Percentiles rank a stretch among this genome's conserved stretches.
These are phyloP conservation scores for Tragelaphus scriptus DNA, from an alignment of 2,113 vertebrate genomes.

Conservation along the genomic window DNA sequence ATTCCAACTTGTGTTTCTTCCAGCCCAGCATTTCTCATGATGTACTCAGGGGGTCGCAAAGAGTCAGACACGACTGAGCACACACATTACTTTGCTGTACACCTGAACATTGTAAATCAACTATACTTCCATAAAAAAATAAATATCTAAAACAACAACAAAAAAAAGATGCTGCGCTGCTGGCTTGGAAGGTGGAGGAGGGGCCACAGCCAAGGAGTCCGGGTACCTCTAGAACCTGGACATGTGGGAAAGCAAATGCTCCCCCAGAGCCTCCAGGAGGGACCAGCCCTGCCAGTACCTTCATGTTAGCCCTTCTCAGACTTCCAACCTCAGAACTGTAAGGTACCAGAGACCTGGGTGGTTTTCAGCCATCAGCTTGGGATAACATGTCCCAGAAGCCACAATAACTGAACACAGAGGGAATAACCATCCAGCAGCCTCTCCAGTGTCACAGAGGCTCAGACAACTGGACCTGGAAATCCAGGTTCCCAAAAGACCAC, in stretches of 20 bases:
- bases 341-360: neutral
- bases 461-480: neutral
- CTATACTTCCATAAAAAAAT: neutral
- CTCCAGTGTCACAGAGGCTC: neutral
- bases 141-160: neutral
- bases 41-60: neutral
- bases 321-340: neutral
- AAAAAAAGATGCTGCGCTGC: accelerated
- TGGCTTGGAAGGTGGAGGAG: neutral
- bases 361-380: too few species aligned
- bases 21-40: too few species aligned
- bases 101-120: neutral
- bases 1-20: too few species aligned
- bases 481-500: neutral
- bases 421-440: accelerated
- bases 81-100: neutral
- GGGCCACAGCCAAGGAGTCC: neutral
- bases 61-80: neutral
- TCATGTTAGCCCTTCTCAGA: too few species aligned
- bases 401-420: too few species aligned
- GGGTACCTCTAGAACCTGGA: accelerated
- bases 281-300: neutral
- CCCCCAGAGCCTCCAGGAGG: neutral
- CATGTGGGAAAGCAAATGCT: accelerated
- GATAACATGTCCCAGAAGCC: neutral